Base-by-base conservation (phyloP, 2,888 invertebrate species). In the Nemoura dubitans region DNA sequence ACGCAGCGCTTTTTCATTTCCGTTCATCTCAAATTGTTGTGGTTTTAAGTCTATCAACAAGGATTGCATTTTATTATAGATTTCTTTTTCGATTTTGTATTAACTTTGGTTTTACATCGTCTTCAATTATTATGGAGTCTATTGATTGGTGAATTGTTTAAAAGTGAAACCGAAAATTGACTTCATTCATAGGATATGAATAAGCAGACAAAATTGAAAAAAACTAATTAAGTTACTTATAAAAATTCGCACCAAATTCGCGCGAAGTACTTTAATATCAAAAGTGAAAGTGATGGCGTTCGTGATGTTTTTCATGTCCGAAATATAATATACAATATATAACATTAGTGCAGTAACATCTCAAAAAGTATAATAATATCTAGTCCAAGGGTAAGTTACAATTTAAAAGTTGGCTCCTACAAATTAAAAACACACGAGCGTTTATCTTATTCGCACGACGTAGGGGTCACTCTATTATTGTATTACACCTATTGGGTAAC, bases 381-480 rank as follows among this genome's bases (percentile, higher is more conserved):
- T 59, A 59, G 59, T 59, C 59, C 59, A 59, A 59, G 59, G 59
- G 59, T 59, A 59, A n/a, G n/a, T 59, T 21, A 59, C 36, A 36
- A 36, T 6, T 59, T 21, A 2, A 59, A 14, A 59, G 59, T 21
- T 10, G 14, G 16, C 59, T 14, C 59, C 16, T 21, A 59, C 59
- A 59, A 59, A 59, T 59, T 59, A 59, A 21, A 59, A 59, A 59
- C 2, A 59, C 21, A n/a, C 21, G 14, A 59, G 59, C 3, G 21
- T 59, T 59, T 59, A 59, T 59, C 59, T 7, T 21, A 7, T 7
- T 7, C 16, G 14, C 59, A 59, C 16, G 36, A 36, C 14, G 2
- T 14, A 59, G 14, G 59, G 59, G 59, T 59, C 59, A 59, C 14
- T 59, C 16, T 21, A 59, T 10, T 21, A 59, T 10, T 59, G 59